Evolutionary conservation across 2,113 vertebrate genomes (phyloP), one percentile per base, ranked within the genome.

Genomic region (Melanocharis versteri): DNA sequence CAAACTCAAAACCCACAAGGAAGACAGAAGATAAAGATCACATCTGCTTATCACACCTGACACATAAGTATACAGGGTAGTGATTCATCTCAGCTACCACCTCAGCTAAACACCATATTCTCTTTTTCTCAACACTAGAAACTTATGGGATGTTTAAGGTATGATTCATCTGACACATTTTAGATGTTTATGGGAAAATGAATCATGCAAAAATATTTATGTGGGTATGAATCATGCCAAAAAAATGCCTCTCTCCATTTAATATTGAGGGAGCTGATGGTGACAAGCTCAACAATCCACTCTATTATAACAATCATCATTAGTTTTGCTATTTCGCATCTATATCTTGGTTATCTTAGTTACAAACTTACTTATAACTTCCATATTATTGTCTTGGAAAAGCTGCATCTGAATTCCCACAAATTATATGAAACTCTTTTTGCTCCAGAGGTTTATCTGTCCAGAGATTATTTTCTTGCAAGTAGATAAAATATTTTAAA

Each of bases 181-280:
- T 37, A 87, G 54, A 50, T 85, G 82, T 79, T 96, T 94, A 80
- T 61, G 35, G 76, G 40, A 64, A 94, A 77, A 94, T 96, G 78
- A 97, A 93, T 96, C 84, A 94, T 15, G 23, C 47, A 60, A 86
- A 90, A 95, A 94, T 79, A 89, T 84, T 93, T 94, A 75, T 42
- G 65, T 48, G 44, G 56, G 75, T 51, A 62, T 92, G 73, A 96
- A 92, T 94, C 70, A 79, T 71, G 48, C 24, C 27, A 45, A 83
- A 83, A 81, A 91, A 84, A 10, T 53, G 31, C 22, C 42, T 57
- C 47, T 89, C 42, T 94, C 42, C 30, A 69, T 65, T 88, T 90
- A 53, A 45, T 60, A 6, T 7, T 48, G 66, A 77, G 37, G n/a
- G 18, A 90, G 18, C 17, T 56, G 40, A 93, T 61, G 33, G 26